Evolutionary conservation across 92 coral and sea anemone genomes (phyloP).

Genomic region (Epizoanthus illoricatus): DNA sequence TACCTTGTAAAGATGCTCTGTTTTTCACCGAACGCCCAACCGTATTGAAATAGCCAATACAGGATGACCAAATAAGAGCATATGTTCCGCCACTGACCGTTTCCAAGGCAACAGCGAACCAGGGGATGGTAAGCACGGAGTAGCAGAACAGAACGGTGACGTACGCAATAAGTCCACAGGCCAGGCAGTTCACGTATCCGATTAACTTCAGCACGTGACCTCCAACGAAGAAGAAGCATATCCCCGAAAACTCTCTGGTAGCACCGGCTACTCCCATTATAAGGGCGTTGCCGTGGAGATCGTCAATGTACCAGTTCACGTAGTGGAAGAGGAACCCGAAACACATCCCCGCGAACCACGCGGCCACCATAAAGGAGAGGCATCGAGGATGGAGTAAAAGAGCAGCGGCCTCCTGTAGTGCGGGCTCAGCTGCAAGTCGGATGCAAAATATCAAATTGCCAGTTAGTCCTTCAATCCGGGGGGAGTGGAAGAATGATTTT

Average conservation of each 20-base stretch:
- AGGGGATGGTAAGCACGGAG: constrained; percentile 74
- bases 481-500: too few species aligned
- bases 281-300: constrained; percentile 71
- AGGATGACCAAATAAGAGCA: constrained; percentile 90
- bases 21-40: constrained; percentile 54
- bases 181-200: constrained; percentile 82
- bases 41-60: constrained; percentile 74
- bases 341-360: constrained; percentile 86
- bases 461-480: too few species aligned
- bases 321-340: constrained; percentile 90
- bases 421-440: constrained; percentile 43
- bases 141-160: constrained; percentile 69
- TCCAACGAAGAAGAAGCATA: constrained; percentile 70
- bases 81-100: constrained; percentile 85
- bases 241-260: constrained; percentile 80
- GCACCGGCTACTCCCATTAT: constrained; percentile 96
- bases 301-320: constrained; percentile 95
- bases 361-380: constrained; percentile 63
- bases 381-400: constrained; percentile 64
- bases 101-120: constrained; percentile 89
- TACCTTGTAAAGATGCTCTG: constrained; percentile 34
- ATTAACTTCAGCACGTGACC: constrained; percentile 59
- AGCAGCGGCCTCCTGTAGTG: constrained; percentile 44
- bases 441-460: too few species aligned
- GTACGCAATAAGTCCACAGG: constrained; percentile 76